phyloP scores from a whole-genome alignment of 2,797 vertebrate species.

The Pseudochirops cupreus region DNA sequence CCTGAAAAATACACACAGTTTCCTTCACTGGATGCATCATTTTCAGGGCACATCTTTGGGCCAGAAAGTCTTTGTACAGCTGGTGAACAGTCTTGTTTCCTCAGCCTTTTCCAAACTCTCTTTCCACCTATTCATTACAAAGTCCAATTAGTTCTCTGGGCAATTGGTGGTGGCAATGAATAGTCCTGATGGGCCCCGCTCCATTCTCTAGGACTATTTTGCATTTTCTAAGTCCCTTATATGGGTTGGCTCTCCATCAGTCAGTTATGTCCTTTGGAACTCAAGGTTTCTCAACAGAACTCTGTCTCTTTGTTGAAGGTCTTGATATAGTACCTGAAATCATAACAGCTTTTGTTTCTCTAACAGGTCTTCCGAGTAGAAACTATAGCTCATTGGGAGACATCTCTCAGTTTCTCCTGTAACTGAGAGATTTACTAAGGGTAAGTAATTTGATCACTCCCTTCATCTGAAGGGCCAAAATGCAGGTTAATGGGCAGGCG shows the following conservation, averaged over 20 bases:
- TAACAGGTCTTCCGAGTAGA: background rate
- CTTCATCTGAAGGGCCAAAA: background rate
- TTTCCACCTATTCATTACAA: background rate
- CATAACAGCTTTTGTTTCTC: background rate
- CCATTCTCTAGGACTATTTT: background rate
- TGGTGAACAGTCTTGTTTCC: no score
- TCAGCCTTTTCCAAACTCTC: background rate
- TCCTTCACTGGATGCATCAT: background rate
- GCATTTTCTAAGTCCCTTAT: background rate
- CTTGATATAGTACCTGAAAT: background rate
- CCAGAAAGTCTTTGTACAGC: background rate
- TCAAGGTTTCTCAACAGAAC: background rate
- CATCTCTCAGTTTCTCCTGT: background rate
- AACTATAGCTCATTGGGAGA: background rate
- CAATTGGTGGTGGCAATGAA: background rate
- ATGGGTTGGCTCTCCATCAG: background rate
- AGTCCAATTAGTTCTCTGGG: no score
- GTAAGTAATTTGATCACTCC: background rate
- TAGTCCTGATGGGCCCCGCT: background rate
- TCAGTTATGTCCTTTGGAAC: background rate
- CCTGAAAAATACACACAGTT: background rate
- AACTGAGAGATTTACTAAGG: background rate
- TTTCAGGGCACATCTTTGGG: background rate
- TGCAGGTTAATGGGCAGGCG: background rate
- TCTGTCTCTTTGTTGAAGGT: background rate